Percentiles rank a stretch among this genome's conserved stretches.
These are phyloP conservation scores for Rhinophrynus dorsalis DNA, from an alignment of 2,797 vertebrate species.

Conservation along the genomic window DNA sequence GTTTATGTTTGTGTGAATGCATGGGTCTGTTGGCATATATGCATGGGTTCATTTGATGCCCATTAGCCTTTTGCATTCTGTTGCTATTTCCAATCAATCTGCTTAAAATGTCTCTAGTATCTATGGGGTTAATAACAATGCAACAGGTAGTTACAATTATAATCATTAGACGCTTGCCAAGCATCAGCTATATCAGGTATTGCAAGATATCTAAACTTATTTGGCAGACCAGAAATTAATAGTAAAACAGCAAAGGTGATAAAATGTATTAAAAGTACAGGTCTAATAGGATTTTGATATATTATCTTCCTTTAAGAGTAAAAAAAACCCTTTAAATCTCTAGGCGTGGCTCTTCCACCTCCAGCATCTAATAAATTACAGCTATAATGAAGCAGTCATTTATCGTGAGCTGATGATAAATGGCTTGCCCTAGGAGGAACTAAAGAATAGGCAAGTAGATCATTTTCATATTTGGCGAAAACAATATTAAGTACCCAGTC, in stretches of 20 bases:
- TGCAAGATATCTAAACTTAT: slow-evolving; percentile 54
- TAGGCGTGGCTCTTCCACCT: slow-evolving; percentile 80
- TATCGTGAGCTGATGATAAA: slow-evolving; percentile 79
- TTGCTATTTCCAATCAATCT: too few relatives aligned
- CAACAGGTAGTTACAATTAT: slow-evolving; percentile 35
- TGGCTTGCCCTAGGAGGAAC: slow-evolving; percentile 79
- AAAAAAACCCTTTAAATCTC: slow-evolving; percentile 82
- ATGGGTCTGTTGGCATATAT: too few relatives aligned
- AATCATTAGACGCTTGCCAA: slow-evolving; percentile 37
- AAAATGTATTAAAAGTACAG: slow-evolving; percentile 25
- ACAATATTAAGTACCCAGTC: slow-evolving; percentile 84
- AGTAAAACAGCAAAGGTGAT: slow-evolving; percentile 35
- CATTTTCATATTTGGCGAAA: slow-evolving; percentile 91
- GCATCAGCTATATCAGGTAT: slow-evolving; percentile 24
- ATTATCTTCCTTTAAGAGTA: slow-evolving; percentile 87
- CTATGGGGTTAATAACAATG: slow-evolving; percentile 43
- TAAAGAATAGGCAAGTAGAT: slow-evolving; percentile 87
- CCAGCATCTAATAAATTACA: slow-evolving; percentile 82
- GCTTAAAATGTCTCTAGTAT: too few relatives aligned
- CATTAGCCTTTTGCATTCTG: too few relatives aligned
- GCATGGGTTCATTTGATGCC: too few relatives aligned
- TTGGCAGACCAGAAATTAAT: slow-evolving; percentile 53
- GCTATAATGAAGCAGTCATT: slow-evolving; percentile 87
- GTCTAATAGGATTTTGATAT: slow-evolving; percentile 75
- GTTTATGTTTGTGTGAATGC: too few relatives aligned